Evolutionary conservation across 2,797 vertebrate species (phyloP).

Genomic region (Sarcophilus harrisii): DNA sequence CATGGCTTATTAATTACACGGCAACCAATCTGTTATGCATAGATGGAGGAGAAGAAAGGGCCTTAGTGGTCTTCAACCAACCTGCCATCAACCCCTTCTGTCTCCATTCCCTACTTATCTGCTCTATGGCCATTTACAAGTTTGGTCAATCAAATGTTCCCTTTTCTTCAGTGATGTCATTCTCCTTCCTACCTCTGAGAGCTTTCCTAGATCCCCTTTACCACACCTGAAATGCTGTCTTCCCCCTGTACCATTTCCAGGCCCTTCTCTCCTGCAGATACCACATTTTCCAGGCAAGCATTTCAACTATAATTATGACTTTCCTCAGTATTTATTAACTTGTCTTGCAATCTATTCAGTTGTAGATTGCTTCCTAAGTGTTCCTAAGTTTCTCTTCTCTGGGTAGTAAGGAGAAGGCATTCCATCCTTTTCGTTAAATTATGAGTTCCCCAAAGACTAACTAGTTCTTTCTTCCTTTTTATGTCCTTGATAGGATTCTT

Average conservation of each 20-base stretch:
- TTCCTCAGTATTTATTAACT: background rate
- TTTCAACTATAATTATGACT: background rate
- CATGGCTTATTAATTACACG: background rate
- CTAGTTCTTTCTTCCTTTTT: background rate
- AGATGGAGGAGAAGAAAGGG: background rate
- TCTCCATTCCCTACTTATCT: background rate
- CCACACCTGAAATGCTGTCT: background rate
- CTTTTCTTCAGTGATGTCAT: too few relatives aligned
- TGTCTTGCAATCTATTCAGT: background rate
- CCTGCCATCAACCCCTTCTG: background rate
- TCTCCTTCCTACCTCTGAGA: background rate
- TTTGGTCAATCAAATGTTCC: background rate
- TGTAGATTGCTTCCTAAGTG: background rate
- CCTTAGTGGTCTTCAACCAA: background rate
- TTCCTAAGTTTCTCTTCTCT: background rate
- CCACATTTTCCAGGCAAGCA: background rate
- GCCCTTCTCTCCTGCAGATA: background rate
- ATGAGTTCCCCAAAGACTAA: background rate
- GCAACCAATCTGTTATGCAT: background rate
- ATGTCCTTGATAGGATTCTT: background rate
- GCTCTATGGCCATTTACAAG: background rate
- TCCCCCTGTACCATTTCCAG: background rate
- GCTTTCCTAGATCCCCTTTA: background rate
- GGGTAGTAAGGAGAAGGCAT: background rate
- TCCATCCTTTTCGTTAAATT: background rate